Conservation (phyloP, 2,888 invertebrate genomes). For the Drosophila suboccidentalis region DNA sequence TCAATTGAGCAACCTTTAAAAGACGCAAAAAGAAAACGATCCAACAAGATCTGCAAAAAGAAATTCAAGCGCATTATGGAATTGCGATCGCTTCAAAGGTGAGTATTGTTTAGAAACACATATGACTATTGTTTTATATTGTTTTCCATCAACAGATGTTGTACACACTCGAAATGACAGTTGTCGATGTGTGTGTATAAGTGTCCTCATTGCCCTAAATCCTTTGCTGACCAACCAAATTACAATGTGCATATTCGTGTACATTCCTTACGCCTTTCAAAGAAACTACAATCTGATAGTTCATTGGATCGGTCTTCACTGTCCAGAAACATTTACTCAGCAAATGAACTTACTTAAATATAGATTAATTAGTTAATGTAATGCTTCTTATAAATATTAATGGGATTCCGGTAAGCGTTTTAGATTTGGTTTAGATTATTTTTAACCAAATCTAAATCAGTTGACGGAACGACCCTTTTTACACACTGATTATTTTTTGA, state of each 20-base stretch:
- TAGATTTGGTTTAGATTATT: too few relatives aligned
- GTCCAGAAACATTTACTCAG: constrained; percentile 12
- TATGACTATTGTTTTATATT: background rate
- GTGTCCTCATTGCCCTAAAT: constrained; percentile 17
- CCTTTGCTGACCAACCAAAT: constrained; percentile 11
- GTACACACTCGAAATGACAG: background rate
- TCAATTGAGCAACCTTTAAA: background rate
- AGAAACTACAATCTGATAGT: constrained; percentile 12
- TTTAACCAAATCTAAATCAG: too few relatives aligned
- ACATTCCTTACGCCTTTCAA: background rate
- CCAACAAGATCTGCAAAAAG: constrained; percentile 12
- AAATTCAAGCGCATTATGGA: background rate
- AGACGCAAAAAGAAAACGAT: too few relatives aligned
- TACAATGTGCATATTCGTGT: constrained; percentile 11
- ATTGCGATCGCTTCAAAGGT: constrained; percentile 17
- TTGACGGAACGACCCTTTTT: too few relatives aligned
- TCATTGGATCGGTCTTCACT: background rate
- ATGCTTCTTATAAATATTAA: too few relatives aligned
- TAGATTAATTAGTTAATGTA: too few relatives aligned
- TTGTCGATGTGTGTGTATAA: too few relatives aligned
- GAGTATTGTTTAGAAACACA: background rate
- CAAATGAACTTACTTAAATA: too few relatives aligned
- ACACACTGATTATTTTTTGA: too few relatives aligned
- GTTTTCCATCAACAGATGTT: constrained; percentile 6
- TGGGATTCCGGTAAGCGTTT: too few relatives aligned